Conservation (phyloP, 2,113 vertebrate genomes). For the Caracal caracal region DNA sequence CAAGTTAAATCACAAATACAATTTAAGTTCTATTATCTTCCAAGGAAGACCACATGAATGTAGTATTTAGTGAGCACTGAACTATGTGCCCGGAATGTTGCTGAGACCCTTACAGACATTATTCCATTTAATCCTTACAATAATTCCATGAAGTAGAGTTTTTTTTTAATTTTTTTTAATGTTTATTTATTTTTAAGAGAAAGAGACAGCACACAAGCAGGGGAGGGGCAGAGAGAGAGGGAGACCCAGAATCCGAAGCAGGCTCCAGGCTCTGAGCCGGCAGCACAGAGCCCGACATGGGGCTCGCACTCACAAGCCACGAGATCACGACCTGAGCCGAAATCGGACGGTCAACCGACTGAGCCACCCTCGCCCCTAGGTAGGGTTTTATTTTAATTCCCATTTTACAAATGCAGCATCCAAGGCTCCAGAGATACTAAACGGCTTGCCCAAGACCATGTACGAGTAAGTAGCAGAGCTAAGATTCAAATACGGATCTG, state of each 20-base stretch:
- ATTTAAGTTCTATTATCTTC: slow-evolving; percentile 17
- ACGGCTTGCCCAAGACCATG: not conserved
- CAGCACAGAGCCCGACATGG: too few species aligned
- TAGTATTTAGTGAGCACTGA: not conserved
- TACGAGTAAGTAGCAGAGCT: slow-evolving; percentile 1
- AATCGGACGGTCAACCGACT: too few species aligned
- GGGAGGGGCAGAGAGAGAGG: too few species aligned
- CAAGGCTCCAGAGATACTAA: not conserved
- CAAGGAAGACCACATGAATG: not conserved
- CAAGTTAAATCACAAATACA: not conserved
- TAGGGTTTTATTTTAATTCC: not conserved
- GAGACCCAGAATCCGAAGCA: too few species aligned
- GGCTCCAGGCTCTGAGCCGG: too few species aligned
- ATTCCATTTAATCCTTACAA: slow-evolving; percentile 8
- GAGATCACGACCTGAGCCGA: too few species aligned
- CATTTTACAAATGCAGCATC: not conserved
- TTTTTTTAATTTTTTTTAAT: not conserved
- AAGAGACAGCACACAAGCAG: too few species aligned
- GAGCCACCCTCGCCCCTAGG: not conserved
- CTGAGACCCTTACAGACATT: not conserved
- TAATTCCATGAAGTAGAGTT: not conserved
- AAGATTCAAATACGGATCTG: not conserved
- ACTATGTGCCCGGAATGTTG: not conserved
- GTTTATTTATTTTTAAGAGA: too few species aligned
- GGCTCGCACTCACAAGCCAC: too few species aligned